Evolutionary conservation across 2,797 vertebrate species (phyloP), one percentile per base, ranked within the genome.

Genomic region (Calcarius lapponicus): DNA sequence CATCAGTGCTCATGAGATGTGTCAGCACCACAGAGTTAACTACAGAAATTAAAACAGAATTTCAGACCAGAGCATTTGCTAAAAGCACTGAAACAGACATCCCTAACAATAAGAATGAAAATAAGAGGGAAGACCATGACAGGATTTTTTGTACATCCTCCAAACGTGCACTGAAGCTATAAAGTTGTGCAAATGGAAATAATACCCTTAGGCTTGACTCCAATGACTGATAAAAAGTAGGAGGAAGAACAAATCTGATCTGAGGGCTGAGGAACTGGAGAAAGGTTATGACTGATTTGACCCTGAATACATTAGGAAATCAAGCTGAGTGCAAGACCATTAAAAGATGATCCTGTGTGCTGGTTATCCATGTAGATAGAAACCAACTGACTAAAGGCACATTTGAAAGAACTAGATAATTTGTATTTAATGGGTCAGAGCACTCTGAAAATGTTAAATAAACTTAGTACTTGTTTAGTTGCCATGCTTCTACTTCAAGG

Each of bases 11-110:
- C 50, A 34, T 95, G 88, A 88, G 38, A 40, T 91, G 5, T 92
- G 87, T 90, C 80, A 62, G 88, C 76, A 92, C 66, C 74, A 81
- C 19, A 17, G 86, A 94, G 45, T 94, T 93, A 97, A 97, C 96
- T 93, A 90, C 50, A 91, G 62, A 91, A 95, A 94, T 72, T n/a
- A 85, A 93, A 96, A 92, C 32, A 57, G 81, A 86, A 79, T 93
- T 94, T 93, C 90, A 90, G 62, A 83, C 70, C 84, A 93, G 64
- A 36, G 48, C 28, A 8, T 92, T 94, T 96, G 31, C 89, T 80
- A 31, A 93, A 97, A 91, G 86, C 75, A 65, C 64, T 57, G 62
- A 67, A 73, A 75, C 36, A 91, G 36, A 51, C 79, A 42, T 81
- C 48, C 51, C 72, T 83, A 81, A 76, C 71, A 91, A 56, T 86